Evolutionary conservation across 23 tunicate genomes (phyloP), one percentile per base, ranked within the genome.

Genomic region (Trididemnum clinides): DNA sequence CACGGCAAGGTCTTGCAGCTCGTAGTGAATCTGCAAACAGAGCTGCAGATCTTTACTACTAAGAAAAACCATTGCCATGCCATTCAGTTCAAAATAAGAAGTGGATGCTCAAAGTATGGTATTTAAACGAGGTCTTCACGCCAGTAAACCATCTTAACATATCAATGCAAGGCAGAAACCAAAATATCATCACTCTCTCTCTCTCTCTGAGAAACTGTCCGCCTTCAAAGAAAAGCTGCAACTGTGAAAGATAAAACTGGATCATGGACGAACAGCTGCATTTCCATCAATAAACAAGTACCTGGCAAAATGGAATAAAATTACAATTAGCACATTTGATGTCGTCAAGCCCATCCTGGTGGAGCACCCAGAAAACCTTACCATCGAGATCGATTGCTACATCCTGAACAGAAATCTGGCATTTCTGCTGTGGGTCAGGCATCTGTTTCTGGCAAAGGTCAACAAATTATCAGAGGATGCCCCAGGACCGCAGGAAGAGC

Each of bases 121-220:
- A n/a, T n/a, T n/a, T n/a, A n/a, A n/a, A n/a, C n/a, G n/a, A n/a
- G n/a, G n/a, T n/a, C n/a, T n/a, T n/a, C n/a, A n/a, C n/a, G n/a
- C n/a, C n/a, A n/a, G n/a, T n/a, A n/a, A n/a, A n/a, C n/a, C n/a
- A n/a, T n/a, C n/a, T n/a, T n/a, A n/a, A n/a, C n/a, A n/a, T n/a
- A n/a, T n/a, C n/a, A n/a, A n/a, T n/a, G n/a, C n/a, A n/a, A n/a
- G 82, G 92, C 62, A 88, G 71, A 82, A 88, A 65, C 26, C 80
- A 51, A 81, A 88, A 70, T 82, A 57, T 82, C 21, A 54, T 88
- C 66, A 82, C 66, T 22, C 50, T 87, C 51, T 34, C 62, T 82
- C 50, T 82, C 86, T 65, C 78, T 78, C 86, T 82, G 64, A 78
- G 64, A 82, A 65, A 50, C 64, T 64, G 64, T 25, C n/a, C n/a